Percentiles rank a stretch among this genome's conserved stretches.
phyloP scores from a whole-genome alignment of 1,140 invertebrate species.

The Drosophila willistoni region DNA sequence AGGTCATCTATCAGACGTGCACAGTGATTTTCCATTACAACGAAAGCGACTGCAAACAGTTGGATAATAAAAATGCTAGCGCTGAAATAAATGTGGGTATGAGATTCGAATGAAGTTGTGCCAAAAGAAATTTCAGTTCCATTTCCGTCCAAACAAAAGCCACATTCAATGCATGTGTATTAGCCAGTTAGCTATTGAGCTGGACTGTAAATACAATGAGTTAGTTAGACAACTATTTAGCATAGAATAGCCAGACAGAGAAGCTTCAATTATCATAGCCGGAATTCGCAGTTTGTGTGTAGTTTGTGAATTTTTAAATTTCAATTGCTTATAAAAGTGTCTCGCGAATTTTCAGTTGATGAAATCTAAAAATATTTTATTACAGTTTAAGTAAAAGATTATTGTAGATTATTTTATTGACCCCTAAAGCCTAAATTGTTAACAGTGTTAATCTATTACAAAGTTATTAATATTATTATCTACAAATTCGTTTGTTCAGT shows the following conservation, averaged over 20 bases:
- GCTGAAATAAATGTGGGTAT: constrained; percentile 82
- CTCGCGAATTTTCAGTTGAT: not conserved
- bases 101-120: not conserved
- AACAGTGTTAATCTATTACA: too few relatives aligned
- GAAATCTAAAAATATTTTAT: too few relatives aligned
- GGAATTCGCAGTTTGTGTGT: not conserved
- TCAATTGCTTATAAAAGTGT: not conserved
- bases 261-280: not conserved
- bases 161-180: not conserved
- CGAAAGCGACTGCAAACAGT: constrained; percentile 83
- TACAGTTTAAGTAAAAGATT: too few relatives aligned
- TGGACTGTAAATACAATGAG: not conserved
- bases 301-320: not conserved
- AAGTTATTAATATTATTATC: too few relatives aligned
- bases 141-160: not conserved
- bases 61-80: constrained; percentile 84
- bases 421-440: too few relatives aligned
- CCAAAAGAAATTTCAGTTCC: not conserved
- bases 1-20: constrained; percentile 85
- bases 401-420: too few relatives aligned
- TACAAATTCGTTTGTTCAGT: too few relatives aligned
- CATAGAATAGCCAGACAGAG: too few relatives aligned
- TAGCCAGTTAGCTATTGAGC: not conserved
- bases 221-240: not conserved
- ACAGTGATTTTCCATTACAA: constrained; percentile 83